Conservation (phyloP, 2,113 vertebrate genomes). For the Cyprinus carpio region DNA sequence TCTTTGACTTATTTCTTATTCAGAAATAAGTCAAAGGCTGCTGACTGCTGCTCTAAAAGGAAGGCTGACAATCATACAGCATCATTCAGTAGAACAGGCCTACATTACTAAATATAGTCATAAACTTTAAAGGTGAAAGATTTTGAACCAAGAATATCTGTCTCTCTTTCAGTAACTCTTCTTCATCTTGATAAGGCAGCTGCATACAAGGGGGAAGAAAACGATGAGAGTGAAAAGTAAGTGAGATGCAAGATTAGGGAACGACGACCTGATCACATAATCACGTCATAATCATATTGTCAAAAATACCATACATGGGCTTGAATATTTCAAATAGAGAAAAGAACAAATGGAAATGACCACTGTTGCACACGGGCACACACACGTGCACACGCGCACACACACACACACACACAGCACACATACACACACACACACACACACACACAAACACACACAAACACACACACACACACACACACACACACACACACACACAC, state of each 20-base stretch:
- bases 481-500: neutral
- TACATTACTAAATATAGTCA: constrained; percentile 38
- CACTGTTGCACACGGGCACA: neutral
- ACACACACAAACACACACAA: neutral
- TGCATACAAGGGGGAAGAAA: neutral
- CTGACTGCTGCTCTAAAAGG: neutral
- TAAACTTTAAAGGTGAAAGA: neutral
- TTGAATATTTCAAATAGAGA: constrained; percentile 1
- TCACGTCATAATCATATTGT: neutral
- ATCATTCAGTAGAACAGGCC: neutral
- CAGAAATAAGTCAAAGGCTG: neutral
- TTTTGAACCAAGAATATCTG: neutral
- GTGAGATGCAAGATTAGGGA: neutral
- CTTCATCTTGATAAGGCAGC: constrained; percentile 14
- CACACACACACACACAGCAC: neutral
- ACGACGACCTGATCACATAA: neutral
- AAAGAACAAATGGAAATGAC: neutral
- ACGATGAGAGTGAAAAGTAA: constrained; percentile 9
- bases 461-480: neutral
- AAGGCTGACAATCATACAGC: neutral
- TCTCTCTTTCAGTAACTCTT: neutral
- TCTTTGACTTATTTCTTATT: no score
- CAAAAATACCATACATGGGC: neutral
- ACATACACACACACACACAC: neutral
- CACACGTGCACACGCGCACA: neutral